Percentiles rank a stretch among this genome's conserved stretches.
phyloP scores from a whole-genome alignment of 2,113 vertebrate genomes.

The Alethe castanea region DNA sequence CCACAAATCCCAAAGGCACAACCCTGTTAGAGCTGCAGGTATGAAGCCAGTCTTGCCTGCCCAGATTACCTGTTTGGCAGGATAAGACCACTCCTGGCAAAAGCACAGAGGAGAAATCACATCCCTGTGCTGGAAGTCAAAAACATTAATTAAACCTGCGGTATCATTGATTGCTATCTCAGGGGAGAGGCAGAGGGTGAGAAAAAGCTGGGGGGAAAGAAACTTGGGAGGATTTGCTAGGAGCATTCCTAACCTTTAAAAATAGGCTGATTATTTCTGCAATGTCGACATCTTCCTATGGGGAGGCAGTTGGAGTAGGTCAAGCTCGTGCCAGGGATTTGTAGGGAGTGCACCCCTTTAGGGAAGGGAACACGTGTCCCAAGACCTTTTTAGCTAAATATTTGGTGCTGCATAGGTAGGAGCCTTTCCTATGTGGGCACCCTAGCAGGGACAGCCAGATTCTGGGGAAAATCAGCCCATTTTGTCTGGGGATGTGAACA shows the following conservation, averaged over 20 bases:
- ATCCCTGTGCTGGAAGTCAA: conserved; percentile 31
- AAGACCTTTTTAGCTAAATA: not conserved
- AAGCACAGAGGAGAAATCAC: conserved; percentile 32
- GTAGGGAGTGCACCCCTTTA: not conserved
- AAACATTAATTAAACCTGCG: conserved; percentile 52
- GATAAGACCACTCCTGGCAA: conserved; percentile 18
- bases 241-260: not conserved
- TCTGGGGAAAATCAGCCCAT: not conserved
- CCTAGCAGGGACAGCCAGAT: fast-evolving
- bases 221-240: not conserved
- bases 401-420: not conserved
- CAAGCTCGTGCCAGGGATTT: not conserved
- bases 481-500: not conserved
- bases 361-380: not conserved
- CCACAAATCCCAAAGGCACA: not conserved
- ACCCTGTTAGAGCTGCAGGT: not conserved
- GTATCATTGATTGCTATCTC: conserved; percentile 47
- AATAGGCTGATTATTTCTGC: not conserved
- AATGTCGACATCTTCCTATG: fast-evolving
- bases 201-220: conserved; percentile 14
- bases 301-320: not conserved
- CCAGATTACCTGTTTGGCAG: not conserved
- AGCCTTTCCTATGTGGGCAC: not conserved
- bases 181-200: conserved; percentile 38
- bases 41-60: not conserved